Conservation (phyloP, 2,797 vertebrate genomes). For the Smutsia temminckii region DNA sequence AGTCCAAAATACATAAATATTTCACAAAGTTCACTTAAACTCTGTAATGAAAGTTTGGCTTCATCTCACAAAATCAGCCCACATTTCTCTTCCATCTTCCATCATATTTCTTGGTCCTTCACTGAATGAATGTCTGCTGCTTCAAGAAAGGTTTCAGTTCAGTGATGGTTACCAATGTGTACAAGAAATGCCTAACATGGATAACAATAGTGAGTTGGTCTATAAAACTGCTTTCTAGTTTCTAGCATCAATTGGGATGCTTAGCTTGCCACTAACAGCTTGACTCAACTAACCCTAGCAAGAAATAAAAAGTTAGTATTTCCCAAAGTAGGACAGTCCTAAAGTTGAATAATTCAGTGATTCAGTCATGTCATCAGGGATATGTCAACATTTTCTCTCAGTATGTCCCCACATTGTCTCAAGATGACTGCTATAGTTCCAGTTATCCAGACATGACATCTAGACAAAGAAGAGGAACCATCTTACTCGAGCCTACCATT, state of each 20-base stretch:
- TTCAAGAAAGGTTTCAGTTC: neutral
- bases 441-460: neutral
- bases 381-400: neutral
- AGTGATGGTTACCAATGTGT: neutral
- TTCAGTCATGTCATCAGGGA: neutral
- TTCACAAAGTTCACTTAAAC: conserved; percentile 22
- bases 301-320: neutral
- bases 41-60: neutral
- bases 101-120: neutral
- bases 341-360: neutral
- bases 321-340: neutral
- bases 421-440: neutral
- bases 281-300: neutral
- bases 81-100: neutral
- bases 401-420: neutral
- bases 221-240: neutral
- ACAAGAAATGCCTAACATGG: neutral
- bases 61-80: neutral
- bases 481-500: neutral
- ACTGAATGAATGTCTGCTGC: neutral
- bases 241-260: neutral
- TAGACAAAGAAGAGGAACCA: neutral
- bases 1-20: neutral
- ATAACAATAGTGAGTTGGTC: neutral
- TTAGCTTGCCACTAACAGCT: neutral